Base-by-base conservation (phyloP, 2,888 invertebrate genomes). In the Malthinus seriepunctatus region DNA sequence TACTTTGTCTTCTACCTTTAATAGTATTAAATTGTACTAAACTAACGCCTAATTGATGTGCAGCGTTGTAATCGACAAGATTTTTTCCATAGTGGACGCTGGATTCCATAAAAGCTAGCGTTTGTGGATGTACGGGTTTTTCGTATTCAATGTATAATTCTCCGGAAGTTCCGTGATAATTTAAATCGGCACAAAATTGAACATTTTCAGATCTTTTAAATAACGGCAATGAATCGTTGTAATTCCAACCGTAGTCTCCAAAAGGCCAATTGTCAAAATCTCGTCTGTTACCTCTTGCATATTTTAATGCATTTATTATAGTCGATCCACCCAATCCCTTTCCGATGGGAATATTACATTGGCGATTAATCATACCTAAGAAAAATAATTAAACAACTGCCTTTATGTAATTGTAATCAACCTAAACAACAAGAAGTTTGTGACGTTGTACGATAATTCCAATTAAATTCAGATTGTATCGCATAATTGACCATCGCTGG, bases 1-100 rank as follows among this genome's bases (percentile, higher is more conserved):
- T 85, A 72, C 91, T 91, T 65, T 89, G 88, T 56, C 93, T 81
- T 56, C 87, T 81, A 0, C 93, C 93, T 49, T 83, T 80, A 44
- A 86, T 80, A 67, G 87, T 81, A 46, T 86, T 89, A 1, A 84
- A 81, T 73, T 88, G 89, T 5, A 86, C 73, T 54, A 82, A 83
- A 23, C 85, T 82, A 60, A 88, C 86, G 6, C 88, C 89, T 0
- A 83, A 78, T 69, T 84, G 84, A 8, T 78, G 73, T 42, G 80
- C 80, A 0, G 84, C 84, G 70, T 89, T 89, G 69, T 87, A 86
- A 71, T 89, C 88, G 8, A 82, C 75, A 42, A 82, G 77, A 1
- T 82, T 80, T 37, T 58, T 15, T 0, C 88, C 88, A 44, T 85
- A 71, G 69, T 86, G 82, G 59, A 79, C 0, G 84, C 81, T 73